These are phyloP conservation scores for Aurelia sp. DNA, from an alignment of 30 jellyfish, hydroid and myxozoan species.

Conservation along the genomic window DNA sequence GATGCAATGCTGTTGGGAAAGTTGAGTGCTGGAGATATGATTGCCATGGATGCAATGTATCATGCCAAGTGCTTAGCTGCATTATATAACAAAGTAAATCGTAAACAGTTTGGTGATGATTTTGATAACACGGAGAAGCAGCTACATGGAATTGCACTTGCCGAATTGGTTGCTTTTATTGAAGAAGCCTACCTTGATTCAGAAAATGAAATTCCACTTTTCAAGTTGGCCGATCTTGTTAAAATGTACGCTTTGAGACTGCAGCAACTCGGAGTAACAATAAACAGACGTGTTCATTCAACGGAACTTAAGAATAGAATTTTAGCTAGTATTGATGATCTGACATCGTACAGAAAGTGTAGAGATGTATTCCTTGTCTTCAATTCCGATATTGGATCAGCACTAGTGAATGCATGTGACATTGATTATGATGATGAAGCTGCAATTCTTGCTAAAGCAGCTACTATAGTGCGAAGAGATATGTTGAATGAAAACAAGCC, in stretches of 20 bases:
- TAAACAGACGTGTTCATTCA: constrained; percentile 25
- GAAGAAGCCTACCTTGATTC: neutral
- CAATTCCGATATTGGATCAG: too few species aligned
- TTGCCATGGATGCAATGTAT: too few species aligned
- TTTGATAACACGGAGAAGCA: neutral
- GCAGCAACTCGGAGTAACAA: neutral
- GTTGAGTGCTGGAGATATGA: too few species aligned
- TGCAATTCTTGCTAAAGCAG: constrained; percentile 39
- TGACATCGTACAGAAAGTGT: too few species aligned
- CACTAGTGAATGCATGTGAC: too few species aligned
- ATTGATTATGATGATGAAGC: too few species aligned
- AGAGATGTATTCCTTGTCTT: too few species aligned
- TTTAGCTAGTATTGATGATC: neutral
- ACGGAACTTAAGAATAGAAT: constrained; percentile 48
- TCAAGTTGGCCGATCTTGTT: neutral
- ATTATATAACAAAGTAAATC: neutral
- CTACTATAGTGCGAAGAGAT: constrained; percentile 16
- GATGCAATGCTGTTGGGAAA: too few species aligned
- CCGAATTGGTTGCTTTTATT: constrained; percentile 7
- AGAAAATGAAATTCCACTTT: too few species aligned
- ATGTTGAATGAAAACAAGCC: neutral
- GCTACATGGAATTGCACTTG: neutral
- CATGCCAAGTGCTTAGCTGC: too few species aligned
- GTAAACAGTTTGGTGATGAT: neutral
- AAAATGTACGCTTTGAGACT: neutral